Percentiles rank a stretch among this genome's conserved stretches.
Evolutionary conservation across 2,888 invertebrate genomes (phyloP).

Genomic region (Megamerina dolium): DNA sequence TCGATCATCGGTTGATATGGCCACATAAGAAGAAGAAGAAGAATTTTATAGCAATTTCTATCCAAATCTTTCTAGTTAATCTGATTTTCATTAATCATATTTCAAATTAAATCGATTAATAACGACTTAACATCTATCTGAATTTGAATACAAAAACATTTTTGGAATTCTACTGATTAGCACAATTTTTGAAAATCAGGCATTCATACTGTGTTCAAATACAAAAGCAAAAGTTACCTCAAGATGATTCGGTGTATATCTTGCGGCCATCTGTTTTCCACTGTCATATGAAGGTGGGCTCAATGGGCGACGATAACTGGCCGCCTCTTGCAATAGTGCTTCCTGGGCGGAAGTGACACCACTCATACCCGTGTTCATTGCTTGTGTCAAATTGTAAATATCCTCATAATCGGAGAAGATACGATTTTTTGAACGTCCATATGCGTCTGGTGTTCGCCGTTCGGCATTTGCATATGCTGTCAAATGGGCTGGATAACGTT

Average conservation of each 20-base stretch:
- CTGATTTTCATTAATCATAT: no score
- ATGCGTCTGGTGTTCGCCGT: slow-evolving; percentile 76
- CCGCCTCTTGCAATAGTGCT: slow-evolving; percentile 32
- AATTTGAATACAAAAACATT: no score
- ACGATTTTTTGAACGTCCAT: slow-evolving; percentile 60
- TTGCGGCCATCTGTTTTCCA: slow-evolving; percentile 44
- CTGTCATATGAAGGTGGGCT: slow-evolving; percentile 54
- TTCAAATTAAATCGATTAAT: no score
- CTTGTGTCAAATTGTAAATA: slow-evolving; percentile 56
- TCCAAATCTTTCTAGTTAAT: no score
- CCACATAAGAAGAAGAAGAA: no score
- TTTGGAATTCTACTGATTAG: no score
- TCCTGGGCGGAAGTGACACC: slow-evolving; percentile 36
- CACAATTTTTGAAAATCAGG: no score
- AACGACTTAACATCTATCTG: no score
- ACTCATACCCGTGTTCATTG: slow-evolving; percentile 22
- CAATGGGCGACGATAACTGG: slow-evolving; percentile 58
- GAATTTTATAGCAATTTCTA: no score
- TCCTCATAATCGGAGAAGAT: slow-evolving; percentile 69
- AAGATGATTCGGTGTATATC: slow-evolving; percentile 46
- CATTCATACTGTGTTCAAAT: no score
- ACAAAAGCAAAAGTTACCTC: slow-evolving; percentile 49
- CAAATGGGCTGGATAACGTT: slow-evolving; percentile 34
- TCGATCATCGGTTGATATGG: no score
- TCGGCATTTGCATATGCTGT: slow-evolving; percentile 50